Base-by-base conservation (phyloP, 2,113 vertebrate species). In the Ophiodon elongatus region DNA sequence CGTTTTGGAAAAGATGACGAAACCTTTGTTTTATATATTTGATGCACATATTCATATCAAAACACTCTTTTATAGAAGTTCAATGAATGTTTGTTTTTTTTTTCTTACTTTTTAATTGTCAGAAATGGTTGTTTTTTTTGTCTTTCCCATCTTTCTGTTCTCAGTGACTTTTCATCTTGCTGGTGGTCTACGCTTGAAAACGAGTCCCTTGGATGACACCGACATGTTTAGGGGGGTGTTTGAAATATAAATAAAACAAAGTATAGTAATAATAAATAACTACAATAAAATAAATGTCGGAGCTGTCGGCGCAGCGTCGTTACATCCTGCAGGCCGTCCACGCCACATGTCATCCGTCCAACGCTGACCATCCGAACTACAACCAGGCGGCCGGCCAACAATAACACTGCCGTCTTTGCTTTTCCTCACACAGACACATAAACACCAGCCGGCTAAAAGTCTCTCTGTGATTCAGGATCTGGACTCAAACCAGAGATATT, bases 321-420 rank as follows among this genome's bases (percentile, higher is more conserved):
- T 31, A 35, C 73, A 27, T 63, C 67, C 67, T 71, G 64, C 74
- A 54, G 33, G 5, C 25, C 29, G 29, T 37, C 68, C 43, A 69
- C 17, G 2, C 47, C 63, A 66, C 70, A 73, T 67, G 63, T 74
- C 29, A 47, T 80, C 25, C 0, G 0, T 82, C 72, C 73, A 59
- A 19, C 19, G 25, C 79, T 19, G 71, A 66, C 52, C 65, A 1
- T 31, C 57, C 29, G 6, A 39, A 29, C 45, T 43, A 68, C 43
- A 9, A 47, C 9, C 76, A 41, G 67, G 59, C 37, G 33, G n/a
- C n/a, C 5, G 13, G 57, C 85, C 88, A 87, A 89, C 67, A 76
- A 65, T n/a, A 85, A 80, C 88, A 80, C 37, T 0, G 25, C 79
- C 8, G 54, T 64, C 68, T 63, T 76, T 57, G 64, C 65, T 75